phyloP scores from a whole-genome alignment of 2,797 vertebrate species.

The Cossypha heuglini region DNA sequence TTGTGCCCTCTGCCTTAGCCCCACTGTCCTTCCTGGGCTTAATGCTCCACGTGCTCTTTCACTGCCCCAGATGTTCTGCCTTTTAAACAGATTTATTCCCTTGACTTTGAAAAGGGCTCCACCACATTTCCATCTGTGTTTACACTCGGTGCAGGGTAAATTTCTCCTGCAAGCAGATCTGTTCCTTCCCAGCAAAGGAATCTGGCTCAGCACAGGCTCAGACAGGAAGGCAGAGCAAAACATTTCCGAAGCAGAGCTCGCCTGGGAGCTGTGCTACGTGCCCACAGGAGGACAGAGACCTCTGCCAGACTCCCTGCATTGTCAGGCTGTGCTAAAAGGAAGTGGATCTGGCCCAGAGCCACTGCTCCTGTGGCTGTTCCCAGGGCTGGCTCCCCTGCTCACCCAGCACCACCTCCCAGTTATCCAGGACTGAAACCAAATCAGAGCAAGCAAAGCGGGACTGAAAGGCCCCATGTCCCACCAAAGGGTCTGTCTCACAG shows the following conservation, averaged over 20 bases:
- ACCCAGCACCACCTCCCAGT: not conserved
- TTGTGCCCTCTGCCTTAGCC: not conserved
- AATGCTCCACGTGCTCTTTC: not conserved
- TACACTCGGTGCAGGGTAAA: not conserved
- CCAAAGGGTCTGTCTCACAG: not conserved
- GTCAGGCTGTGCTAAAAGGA: not conserved
- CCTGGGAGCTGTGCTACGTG: not conserved
- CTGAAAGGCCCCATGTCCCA: accelerated
- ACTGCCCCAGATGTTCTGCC: not conserved
- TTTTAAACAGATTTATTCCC: slow-evolving; percentile 16
- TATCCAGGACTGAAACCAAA: not conserved
- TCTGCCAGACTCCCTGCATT: not conserved
- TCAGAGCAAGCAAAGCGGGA: not conserved
- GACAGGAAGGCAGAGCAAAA: slow-evolving; percentile 20
- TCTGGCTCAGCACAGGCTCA: not conserved
- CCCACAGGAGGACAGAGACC: not conserved
- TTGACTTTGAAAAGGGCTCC: slow-evolving; percentile 38
- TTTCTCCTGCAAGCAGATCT: slow-evolving; percentile 22
- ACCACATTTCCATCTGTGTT: slow-evolving; percentile 40
- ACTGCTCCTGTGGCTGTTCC: not conserved
- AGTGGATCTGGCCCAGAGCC: not conserved
- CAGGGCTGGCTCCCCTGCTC: not conserved
- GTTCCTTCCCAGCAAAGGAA: slow-evolving; percentile 2
- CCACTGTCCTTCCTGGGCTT: not conserved
- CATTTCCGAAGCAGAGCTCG: not conserved